A percentile compares a stretch with the other conserved stretches of the same genome.
Conservation (phyloP, 2,797 vertebrate genomes). For the Otolemur crassicaudatus region DNA sequence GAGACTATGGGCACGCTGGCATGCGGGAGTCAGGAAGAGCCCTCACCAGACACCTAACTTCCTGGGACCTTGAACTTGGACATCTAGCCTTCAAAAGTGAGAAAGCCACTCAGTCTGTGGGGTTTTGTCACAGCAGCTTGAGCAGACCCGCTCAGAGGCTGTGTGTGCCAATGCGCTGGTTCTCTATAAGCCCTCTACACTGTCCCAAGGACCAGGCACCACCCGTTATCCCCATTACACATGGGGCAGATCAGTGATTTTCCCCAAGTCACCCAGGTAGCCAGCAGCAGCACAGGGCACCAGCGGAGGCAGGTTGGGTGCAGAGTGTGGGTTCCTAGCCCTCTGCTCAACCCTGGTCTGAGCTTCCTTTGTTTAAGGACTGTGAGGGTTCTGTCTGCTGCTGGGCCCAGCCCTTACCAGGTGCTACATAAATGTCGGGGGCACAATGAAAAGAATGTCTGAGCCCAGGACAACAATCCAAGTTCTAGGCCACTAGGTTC, state of each 20-base stretch:
- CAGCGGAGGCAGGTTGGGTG: background rate
- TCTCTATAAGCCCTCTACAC: background rate
- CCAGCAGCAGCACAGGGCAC: background rate
- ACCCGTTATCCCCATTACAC: background rate
- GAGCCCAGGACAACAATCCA: background rate
- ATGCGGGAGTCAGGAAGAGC: background rate
- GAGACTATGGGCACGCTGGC: background rate
- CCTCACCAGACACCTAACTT: background rate
- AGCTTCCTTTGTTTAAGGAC: background rate
- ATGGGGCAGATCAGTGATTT: background rate
- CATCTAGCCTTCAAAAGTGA: background rate
- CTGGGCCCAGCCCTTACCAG: background rate
- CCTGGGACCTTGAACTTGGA: background rate
- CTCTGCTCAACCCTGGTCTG: too few relatives aligned
- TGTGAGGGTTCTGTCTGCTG: background rate
- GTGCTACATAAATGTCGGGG: background rate
- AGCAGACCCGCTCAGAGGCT: background rate
- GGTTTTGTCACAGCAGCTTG: background rate
- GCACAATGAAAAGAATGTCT: background rate
- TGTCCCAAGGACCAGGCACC: background rate
- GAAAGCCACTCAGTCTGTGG: background rate
- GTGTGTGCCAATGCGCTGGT: background rate
- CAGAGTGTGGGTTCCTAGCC: accelerated
- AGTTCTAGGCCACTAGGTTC: background rate
- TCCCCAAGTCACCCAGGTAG: background rate